Conservation (phyloP, 2,797 vertebrate species). For the Cephalopachus bancanus region DNA sequence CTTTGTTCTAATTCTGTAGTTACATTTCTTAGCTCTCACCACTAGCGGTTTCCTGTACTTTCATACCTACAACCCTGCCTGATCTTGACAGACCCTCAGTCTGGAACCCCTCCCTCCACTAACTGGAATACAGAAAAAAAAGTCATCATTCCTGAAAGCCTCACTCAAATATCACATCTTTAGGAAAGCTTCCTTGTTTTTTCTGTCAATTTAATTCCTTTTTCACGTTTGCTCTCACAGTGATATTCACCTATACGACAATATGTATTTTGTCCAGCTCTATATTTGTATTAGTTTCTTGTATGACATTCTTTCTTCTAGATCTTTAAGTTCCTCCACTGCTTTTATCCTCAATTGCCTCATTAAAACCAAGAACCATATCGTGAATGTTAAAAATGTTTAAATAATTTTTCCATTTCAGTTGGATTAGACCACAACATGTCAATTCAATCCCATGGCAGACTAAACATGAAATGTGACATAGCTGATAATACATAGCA, state of each 20-base stretch:
- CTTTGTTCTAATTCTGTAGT: neutral
- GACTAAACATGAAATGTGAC: neutral
- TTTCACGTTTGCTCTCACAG: neutral
- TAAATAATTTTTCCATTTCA: constrained; percentile 27
- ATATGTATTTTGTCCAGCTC: neutral
- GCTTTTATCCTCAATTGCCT: neutral
- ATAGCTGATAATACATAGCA: neutral
- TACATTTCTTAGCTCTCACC: neutral
- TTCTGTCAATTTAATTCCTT: neutral
- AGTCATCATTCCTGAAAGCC: neutral
- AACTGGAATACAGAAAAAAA: neutral
- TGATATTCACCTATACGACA: neutral
- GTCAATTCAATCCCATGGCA: neutral
- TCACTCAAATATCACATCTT: neutral
- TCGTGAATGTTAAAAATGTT: neutral
- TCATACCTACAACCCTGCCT: neutral
- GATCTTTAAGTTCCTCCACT: neutral
- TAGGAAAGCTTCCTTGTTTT: neutral
- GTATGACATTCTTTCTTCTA: neutral
- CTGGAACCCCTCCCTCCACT: neutral
- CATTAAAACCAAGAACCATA: neutral
- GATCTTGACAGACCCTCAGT: neutral
- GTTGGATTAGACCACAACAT: neutral
- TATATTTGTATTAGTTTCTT: neutral
- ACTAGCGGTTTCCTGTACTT: neutral